These are phyloP conservation scores for Argynnis bischoffii DNA, from an alignment of 2,888 invertebrate genomes.

Conservation along the genomic window DNA sequence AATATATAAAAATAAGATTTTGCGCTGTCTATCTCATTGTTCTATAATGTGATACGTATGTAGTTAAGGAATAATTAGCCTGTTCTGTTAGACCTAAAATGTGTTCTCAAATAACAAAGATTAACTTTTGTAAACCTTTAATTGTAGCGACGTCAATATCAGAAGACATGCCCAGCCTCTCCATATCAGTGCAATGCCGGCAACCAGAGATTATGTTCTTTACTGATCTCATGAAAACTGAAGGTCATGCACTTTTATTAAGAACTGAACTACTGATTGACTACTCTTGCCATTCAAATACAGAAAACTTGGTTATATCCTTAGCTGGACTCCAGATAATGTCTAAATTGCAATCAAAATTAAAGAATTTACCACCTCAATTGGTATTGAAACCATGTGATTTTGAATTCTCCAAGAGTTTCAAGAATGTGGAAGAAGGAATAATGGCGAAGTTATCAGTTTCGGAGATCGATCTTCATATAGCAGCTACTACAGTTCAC, in stretches of 20 bases:
- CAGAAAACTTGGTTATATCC: conserved; percentile 83
- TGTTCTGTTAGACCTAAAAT: no score
- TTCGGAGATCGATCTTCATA: conserved; percentile 86
- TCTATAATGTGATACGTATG: no score
- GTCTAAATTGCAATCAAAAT: conserved; percentile 82
- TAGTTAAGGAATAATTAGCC: no score
- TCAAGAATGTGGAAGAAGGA: conserved; percentile 85
- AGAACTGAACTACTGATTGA: conserved; percentile 87
- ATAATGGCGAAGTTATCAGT: conserved; percentile 85
- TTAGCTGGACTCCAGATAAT: conserved; percentile 72
- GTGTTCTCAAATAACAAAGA: no score
- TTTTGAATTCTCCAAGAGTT: conserved; percentile 84
- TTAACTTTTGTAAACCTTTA: not conserved
- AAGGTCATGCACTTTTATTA: conserved; percentile 85
- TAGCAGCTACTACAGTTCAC: conserved; percentile 88
- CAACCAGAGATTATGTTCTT: conserved; percentile 90
- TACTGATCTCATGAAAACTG: conserved; percentile 84
- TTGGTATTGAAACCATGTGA: conserved; percentile 86
- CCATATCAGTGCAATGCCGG: conserved; percentile 87
- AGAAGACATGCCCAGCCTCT: conserved; percentile 81
- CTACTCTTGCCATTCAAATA: conserved; percentile 85
- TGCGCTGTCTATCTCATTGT: no score
- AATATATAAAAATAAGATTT: no score
- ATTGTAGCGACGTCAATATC: conserved; percentile 73
- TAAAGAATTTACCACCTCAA: conserved; percentile 80